These are phyloP conservation scores for Diarsia dahlii DNA, from an alignment of 2,888 invertebrate species.

Conservation along the genomic window DNA sequence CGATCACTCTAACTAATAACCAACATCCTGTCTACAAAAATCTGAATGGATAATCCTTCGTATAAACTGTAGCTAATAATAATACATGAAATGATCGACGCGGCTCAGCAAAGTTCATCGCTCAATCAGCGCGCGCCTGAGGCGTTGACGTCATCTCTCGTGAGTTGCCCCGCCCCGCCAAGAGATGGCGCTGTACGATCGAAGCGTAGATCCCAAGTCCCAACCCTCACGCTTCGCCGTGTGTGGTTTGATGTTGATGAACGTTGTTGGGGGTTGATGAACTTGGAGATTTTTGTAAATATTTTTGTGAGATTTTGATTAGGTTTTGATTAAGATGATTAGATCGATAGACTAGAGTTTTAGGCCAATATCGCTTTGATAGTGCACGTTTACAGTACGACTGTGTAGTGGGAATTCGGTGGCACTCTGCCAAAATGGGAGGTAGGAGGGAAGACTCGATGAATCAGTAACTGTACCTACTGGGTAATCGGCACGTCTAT, in stretches of 20 bases:
- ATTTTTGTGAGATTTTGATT: slow-evolving; percentile 31
- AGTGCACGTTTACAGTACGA: background rate
- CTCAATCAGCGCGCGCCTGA: slow-evolving; percentile 84
- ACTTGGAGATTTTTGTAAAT: slow-evolving; percentile 54
- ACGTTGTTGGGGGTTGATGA: slow-evolving; percentile 64
- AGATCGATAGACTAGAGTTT: background rate
- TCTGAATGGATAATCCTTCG: slow-evolving; percentile 87
- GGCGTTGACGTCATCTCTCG: slow-evolving; percentile 86
- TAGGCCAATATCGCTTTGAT: background rate
- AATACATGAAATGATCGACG: slow-evolving; percentile 86
- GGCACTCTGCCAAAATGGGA: slow-evolving; percentile 17
- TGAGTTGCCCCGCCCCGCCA: slow-evolving; percentile 85
- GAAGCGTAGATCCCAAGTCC: slow-evolving; percentile 60
- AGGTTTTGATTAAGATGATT: slow-evolving; percentile 15
- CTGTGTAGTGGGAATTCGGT: slow-evolving; percentile 17
- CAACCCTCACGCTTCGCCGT: slow-evolving; percentile 74
- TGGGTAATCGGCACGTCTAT: background rate
- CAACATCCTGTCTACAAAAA: slow-evolving; percentile 79
- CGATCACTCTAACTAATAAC: slow-evolving; percentile 50
- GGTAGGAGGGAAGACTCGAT: background rate
- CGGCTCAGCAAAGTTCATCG: slow-evolving; percentile 85
- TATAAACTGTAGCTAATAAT: slow-evolving; percentile 79
- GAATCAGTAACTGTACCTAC: background rate
- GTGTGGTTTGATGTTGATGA: slow-evolving; percentile 72
- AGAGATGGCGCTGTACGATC: slow-evolving; percentile 87